Evolutionary conservation across 2,888 invertebrate genomes (phyloP), one percentile per base, ranked within the genome.

Genomic region (Melanargia galathea): DNA sequence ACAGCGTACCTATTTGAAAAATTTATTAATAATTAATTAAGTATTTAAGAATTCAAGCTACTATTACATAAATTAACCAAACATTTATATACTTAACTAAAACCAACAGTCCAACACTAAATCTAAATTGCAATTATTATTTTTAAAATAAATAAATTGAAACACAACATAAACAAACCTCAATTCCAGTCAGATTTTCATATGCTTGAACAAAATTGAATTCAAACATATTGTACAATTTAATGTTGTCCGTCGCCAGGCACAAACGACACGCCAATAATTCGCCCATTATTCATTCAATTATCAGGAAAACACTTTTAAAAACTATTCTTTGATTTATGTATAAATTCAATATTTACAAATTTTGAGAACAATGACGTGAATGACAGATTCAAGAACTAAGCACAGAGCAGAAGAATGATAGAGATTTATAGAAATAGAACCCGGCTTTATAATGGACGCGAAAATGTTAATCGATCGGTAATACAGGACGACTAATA

Each of bases 261-360:
- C 90, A 90, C 62, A 79, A 68, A 13, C 82, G 79, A 55, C 83
- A 88, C 1, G 80, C 82, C 46, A 79, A 45, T 40, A 73, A 56
- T 22, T 70, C 70, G 40, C 62, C 67, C 74, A 73, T 73, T 40
- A 63, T 66, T 49, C 30, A 55, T 46, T 26, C 35, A 45, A 48
- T 30, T 49, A 16, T 33, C 7, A n/a, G 3, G 5, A 38, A 59
- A 8, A 11, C n/a, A 16, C 11, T n/a, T 35, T 18, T 56, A 8
- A 7, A 11, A 24, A 56, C 16, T 10, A 30, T 24, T 26, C 48
- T 24, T 48, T 24, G 24, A 48, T 24, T 49, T 49, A 26, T 45
- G n/a, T n/a, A n/a, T n/a, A n/a, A n/a, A n/a, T 30, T 51, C 3
- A 33, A 49, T 60, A 51, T 60, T 60, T 60, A 60, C 59, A 60